phyloP scores from a whole-genome alignment of 1,140 invertebrate species.

The Drosophila kepulauana region DNA sequence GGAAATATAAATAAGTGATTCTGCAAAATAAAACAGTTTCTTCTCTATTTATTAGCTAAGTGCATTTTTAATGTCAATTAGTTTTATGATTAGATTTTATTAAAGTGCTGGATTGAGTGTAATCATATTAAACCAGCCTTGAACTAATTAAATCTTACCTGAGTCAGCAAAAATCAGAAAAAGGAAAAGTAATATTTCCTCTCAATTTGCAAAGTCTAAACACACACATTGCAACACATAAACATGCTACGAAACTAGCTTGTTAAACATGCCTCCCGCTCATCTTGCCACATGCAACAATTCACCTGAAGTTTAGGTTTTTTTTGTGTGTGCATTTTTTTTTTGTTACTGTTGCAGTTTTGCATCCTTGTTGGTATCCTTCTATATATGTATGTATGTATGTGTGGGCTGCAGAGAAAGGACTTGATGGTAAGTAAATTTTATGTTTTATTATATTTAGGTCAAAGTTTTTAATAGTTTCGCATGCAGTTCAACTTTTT shows the following conservation, averaged over 20 bases:
- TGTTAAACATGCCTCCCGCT: slow-evolving; percentile 1
- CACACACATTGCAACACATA: slow-evolving; percentile 7
- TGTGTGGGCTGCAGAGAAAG: not conserved
- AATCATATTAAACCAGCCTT: not conserved
- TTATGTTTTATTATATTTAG: slow-evolving; percentile 78
- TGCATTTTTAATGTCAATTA: too few relatives aligned
- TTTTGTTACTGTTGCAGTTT: not conserved
- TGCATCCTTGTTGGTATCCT: slow-evolving; percentile 12
- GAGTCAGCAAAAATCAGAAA: slow-evolving; percentile 1
- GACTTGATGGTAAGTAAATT: slow-evolving; percentile 60
- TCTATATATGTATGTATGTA: not conserved
- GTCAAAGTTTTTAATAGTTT: slow-evolving; percentile 81
- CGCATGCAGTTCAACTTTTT: slow-evolving; percentile 60
- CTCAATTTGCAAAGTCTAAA: slow-evolving; percentile 10
- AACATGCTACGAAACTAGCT: not conserved
- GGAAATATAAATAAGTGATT: too few relatives aligned
- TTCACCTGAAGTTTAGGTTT: slow-evolving; percentile 16
- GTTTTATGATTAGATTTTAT: too few relatives aligned
- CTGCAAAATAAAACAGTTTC: too few relatives aligned
- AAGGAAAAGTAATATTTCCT: slow-evolving; percentile 14
- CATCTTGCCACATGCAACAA: slow-evolving; percentile 16
- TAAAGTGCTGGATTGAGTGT: too few relatives aligned
- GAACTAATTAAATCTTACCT: slow-evolving; percentile 11
- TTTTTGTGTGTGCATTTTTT: slow-evolving; percentile 5
- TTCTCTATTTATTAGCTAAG: too few relatives aligned